A percentile compares a stretch with the other conserved stretches of the same genome.
These are phyloP conservation scores for Lepidochrysops patricia DNA, from an alignment of 2,888 invertebrate species.

Conservation along the genomic window DNA sequence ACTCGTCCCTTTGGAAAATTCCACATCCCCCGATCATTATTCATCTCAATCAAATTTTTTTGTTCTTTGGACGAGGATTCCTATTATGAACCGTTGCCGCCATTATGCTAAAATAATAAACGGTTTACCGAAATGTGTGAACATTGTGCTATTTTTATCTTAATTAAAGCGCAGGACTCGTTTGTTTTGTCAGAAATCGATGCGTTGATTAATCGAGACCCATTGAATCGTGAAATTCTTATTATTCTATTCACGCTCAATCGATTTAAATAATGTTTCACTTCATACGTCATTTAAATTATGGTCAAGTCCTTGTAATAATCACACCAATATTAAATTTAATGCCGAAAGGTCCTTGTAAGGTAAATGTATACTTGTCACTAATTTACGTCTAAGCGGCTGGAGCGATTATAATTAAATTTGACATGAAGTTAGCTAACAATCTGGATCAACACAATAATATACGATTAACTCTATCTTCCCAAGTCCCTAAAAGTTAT, in stretches of 20 bases:
- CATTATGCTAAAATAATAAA: background rate
- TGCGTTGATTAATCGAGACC: background rate
- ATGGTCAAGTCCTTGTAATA: too few species aligned
- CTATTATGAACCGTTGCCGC: background rate
- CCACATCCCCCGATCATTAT: background rate
- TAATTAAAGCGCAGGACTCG: background rate
- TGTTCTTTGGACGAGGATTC: background rate
- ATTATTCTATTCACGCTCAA: background rate
- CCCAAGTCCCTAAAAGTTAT: too few species aligned
- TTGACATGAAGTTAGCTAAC: too few species aligned
- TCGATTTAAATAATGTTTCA: background rate
- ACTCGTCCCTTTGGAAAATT: background rate
- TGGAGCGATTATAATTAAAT: too few species aligned
- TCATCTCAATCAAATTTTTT: background rate
- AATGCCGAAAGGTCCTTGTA: too few species aligned
- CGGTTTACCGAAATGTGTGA: background rate
- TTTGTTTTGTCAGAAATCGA: background rate
- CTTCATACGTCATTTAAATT: background rate
- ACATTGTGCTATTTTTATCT: background rate
- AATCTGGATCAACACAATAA: too few species aligned
- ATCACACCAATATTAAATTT: too few species aligned
- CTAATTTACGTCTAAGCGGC: too few species aligned
- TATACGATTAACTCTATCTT: too few species aligned
- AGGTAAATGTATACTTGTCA: too few species aligned
- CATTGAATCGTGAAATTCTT: background rate